phyloP scores from a whole-genome alignment of 2,888 invertebrate species.

The Drosophila villosipedis region DNA sequence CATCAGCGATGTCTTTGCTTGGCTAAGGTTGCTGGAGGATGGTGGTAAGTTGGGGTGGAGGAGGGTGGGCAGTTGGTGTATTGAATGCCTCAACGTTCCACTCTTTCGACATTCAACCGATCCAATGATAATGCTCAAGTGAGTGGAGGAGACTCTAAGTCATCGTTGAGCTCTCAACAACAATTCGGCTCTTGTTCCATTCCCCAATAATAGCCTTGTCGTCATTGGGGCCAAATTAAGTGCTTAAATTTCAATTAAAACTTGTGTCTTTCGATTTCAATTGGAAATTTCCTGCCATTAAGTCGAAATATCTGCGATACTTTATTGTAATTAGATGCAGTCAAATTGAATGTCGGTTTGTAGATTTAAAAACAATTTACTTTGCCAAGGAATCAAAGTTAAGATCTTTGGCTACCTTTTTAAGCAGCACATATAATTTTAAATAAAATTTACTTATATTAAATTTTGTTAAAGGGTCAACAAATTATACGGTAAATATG shows the following conservation, averaged over 20 bases:
- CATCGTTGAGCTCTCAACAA: slow-evolving; percentile 33
- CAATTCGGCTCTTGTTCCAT: neutral
- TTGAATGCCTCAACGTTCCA: neutral
- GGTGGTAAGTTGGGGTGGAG: too few relatives aligned
- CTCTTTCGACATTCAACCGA: neutral
- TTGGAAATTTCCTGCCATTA: slow-evolving; percentile 48
- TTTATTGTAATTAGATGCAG: slow-evolving; percentile 67
- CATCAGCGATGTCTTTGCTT: slow-evolving; percentile 39
- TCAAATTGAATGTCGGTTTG: slow-evolving; percentile 48
- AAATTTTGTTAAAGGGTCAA: neutral
- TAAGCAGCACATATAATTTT: neutral
- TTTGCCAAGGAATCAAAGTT: neutral
- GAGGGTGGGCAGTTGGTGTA: slow-evolving; percentile 13
- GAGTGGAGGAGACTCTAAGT: slow-evolving; percentile 26
- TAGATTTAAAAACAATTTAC: slow-evolving; percentile 11
- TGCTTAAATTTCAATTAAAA: slow-evolving; percentile 81
- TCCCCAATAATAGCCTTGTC: slow-evolving; percentile 10
- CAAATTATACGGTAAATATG: neutral
- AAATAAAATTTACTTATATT: neutral
- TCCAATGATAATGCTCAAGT: slow-evolving; percentile 43
- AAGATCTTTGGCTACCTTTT: neutral
- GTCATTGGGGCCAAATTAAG: slow-evolving; percentile 63
- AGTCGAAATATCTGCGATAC: slow-evolving; percentile 62
- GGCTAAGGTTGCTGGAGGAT: neutral
- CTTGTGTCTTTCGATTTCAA: slow-evolving; percentile 57